These are phyloP conservation scores for Carduelis carduelis DNA, from an alignment of 2,797 vertebrate genomes.

Conservation along the genomic window DNA sequence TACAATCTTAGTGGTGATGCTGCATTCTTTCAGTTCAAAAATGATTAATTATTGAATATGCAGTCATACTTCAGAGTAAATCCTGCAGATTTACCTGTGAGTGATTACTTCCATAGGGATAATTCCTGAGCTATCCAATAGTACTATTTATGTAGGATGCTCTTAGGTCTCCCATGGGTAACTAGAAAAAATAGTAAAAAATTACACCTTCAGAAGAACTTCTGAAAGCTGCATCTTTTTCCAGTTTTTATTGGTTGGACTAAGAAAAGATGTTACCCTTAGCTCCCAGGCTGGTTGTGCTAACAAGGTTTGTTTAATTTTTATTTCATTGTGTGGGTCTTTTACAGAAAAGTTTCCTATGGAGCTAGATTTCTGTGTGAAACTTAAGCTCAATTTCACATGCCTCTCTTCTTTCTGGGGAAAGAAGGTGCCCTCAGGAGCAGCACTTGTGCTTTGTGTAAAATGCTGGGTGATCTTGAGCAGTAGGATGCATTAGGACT, in stretches of 20 bases:
- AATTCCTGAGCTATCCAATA: neutral
- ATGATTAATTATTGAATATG: neutral
- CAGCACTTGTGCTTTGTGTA: neutral
- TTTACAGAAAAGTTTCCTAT: neutral
- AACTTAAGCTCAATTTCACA: neutral
- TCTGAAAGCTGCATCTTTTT: neutral
- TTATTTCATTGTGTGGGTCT: neutral
- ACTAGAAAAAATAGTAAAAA: neutral
- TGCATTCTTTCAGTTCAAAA: neutral
- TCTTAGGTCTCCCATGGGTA: neutral
- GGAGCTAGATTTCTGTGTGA: neutral
- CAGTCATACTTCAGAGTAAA: neutral
- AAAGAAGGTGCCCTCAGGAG: neutral
- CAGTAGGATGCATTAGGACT: neutral
- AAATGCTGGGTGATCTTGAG: neutral
- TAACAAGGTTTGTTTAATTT: neutral
- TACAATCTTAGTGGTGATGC: neutral
- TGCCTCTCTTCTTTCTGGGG: neutral
- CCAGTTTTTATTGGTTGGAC: neutral
- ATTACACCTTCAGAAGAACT: neutral
- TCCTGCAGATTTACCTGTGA: neutral
- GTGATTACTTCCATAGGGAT: neutral
- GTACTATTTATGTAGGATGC: neutral
- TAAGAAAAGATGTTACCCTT: neutral
- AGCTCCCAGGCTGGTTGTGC: neutral